These are phyloP conservation scores for Elegia similella DNA, from an alignment of 2,888 invertebrate genomes.

Conservation along the genomic window DNA sequence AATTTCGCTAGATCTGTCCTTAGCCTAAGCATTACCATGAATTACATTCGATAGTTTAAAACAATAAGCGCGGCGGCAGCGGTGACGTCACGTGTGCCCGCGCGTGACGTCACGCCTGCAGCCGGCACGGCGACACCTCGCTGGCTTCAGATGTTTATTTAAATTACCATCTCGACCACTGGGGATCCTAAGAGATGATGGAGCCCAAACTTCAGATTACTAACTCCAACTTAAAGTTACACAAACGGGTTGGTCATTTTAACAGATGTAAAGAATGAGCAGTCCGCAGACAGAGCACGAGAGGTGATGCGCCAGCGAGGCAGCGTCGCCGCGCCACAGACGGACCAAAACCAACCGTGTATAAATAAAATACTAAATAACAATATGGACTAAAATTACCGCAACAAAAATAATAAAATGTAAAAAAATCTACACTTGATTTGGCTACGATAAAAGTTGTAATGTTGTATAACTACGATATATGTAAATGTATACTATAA, in stretches of 20 bases:
- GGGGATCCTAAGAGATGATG: not conserved
- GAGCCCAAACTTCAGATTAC: not conserved
- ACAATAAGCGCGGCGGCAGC: not conserved
- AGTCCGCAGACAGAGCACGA: no score
- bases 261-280: no score
- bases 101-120: not conserved
- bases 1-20: not conserved
- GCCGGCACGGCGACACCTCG: not conserved
- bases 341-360: constrained; percentile 40
- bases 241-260: no score
- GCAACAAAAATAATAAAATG: constrained; percentile 59
- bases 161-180: no score
- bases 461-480: constrained; percentile 29
- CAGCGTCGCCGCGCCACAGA: not conserved
- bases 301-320: not conserved
- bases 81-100: not conserved
- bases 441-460: constrained; percentile 63
- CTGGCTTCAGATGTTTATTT: no score
- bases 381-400: constrained; percentile 70
- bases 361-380: constrained; percentile 79
- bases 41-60: not conserved
- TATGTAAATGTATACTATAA: constrained; percentile 51
- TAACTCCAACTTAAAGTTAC: not conserved
- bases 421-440: constrained; percentile 57
- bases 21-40: not conserved